Conservation (phyloP, 1,140 invertebrate species). For the Caerostris darwini region DNA sequence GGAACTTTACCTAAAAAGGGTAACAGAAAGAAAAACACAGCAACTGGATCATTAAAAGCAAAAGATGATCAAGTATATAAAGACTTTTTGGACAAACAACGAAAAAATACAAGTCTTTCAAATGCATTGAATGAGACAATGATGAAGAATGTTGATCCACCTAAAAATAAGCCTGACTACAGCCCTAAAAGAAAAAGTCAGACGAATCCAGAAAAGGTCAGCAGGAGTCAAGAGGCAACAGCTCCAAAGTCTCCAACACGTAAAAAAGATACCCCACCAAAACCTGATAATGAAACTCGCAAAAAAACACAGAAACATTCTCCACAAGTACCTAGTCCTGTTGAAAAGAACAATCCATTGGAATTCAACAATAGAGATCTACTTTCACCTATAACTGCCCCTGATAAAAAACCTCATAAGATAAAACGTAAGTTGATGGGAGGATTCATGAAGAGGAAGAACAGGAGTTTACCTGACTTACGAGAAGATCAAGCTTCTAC, state of each 20-base stretch:
- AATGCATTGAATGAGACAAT: slow-evolving; percentile 57
- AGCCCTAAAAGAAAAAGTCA: slow-evolving; percentile 47
- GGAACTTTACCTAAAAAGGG: slow-evolving; percentile 93
- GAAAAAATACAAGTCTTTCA: slow-evolving; percentile 67
- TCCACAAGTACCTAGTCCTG: slow-evolving; percentile 12
- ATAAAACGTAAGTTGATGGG: slow-evolving; percentile 94
- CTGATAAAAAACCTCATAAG: slow-evolving; percentile 94
- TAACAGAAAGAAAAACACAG: slow-evolving; percentile 72
- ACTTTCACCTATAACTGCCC: slow-evolving; percentile 60
- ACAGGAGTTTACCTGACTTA: slow-evolving; percentile 95
- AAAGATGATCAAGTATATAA: slow-evolving; percentile 77
- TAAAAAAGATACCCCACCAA: slow-evolving; percentile 37
- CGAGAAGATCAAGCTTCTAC: slow-evolving; percentile 86
- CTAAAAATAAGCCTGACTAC: background rate
- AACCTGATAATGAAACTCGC: slow-evolving; percentile 12
- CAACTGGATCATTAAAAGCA: slow-evolving; percentile 45
- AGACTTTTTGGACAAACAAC: slow-evolving; percentile 72
- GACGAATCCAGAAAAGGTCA: background rate
- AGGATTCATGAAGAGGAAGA: slow-evolving; percentile 92
- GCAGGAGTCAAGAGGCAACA: slow-evolving; percentile 26
- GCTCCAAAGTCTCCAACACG: slow-evolving; percentile 57
- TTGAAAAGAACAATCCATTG: background rate
- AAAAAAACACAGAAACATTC: slow-evolving; percentile 21
- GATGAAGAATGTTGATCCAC: slow-evolving; percentile 63
- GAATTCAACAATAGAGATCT: slow-evolving; percentile 62